Base-by-base conservation (phyloP, 2,113 vertebrate species). In the Rhineura floridana region DNA sequence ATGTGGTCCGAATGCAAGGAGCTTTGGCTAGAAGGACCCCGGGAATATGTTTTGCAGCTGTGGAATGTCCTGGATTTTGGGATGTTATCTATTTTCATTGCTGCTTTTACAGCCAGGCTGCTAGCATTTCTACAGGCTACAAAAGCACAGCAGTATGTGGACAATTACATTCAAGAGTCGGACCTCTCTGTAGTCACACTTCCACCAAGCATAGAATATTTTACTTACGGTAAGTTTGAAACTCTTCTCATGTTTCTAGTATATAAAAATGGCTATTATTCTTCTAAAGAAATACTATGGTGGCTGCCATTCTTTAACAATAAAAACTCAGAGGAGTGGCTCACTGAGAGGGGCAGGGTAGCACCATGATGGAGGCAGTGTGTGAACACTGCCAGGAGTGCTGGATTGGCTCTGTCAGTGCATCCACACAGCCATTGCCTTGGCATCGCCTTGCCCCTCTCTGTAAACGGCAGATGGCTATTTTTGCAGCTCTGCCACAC, bases 1-100 rank as follows among this genome's bases (percentile, higher is more conserved):
- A 98, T 98, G 98, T 98, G 98, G 98, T 98, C 98, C 1, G 98
- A 98, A 93, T 98, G 98, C 92, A 98, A 98, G 89, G 98, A 98
- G 90, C 96, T 98, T 7, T 98, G 98, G 98, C 95, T 97, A 28
- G 98, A 98, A 95, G 98, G 98, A 8, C 98, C 97, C 4, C 96
- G 98, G 88, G 98, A 98, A 72, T 98, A 98, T 90, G 96, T 98
- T 69, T 90, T 98, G 94, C 98, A 98, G 91, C 70, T 98, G 69
- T 98, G 98, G 98, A 98, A 98, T 6, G 96, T 98, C 82, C 93
- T 98, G 23, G 98, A 98, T 93, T 98, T 98, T 0, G 98, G 98
- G 81, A 98, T 98, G 98, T 95, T 98, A 17, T 98, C 98, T 87
- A 98, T 98, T 93, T 98, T 98, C 94, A 98, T 98, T 21, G 98